Percentiles rank a stretch among this genome's conserved stretches.
Evolutionary conservation across 2,888 invertebrate genomes (phyloP).

Genomic region (Melieria picta): DNA sequence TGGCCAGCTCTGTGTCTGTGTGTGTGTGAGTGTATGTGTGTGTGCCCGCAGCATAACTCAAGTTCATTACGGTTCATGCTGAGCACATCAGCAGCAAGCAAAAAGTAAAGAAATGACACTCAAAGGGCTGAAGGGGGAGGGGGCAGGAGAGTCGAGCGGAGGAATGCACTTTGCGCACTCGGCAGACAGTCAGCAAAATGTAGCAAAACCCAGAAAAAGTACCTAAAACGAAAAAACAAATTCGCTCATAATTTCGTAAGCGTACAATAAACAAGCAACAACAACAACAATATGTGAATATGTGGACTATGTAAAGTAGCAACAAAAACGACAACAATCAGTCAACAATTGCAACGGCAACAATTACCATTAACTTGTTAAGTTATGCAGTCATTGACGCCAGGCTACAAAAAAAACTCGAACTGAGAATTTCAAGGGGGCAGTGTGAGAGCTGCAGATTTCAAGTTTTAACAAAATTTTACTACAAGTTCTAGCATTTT

Average conservation of each 20-base stretch:
- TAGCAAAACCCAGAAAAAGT: background rate
- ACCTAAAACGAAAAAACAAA: background rate
- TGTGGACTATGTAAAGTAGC: background rate
- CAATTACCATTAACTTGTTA: constrained; percentile 38
- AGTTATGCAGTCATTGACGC: constrained; percentile 43
- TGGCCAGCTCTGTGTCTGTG: constrained; percentile 20
- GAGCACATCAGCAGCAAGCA: no score
- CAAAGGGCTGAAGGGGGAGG: no score
- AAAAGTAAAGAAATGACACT: no score
- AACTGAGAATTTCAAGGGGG: background rate
- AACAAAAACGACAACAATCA: background rate
- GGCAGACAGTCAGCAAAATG: background rate
- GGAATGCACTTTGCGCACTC: no score
- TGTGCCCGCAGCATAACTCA: constrained; percentile 13
- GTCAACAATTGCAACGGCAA: constrained; percentile 5
- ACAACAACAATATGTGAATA: background rate
- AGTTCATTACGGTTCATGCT: constrained; percentile 16
- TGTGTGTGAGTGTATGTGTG: constrained; percentile 25
- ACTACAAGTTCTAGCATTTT: background rate
- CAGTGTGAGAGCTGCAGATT: no score
- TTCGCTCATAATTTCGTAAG: constrained; percentile 23
- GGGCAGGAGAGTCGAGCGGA: no score
- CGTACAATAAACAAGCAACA: background rate
- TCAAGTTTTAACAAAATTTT: no score
- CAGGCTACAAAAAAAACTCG: constrained; percentile 7